phyloP scores from a whole-genome alignment of 2,113 vertebrate genomes.

The Actenoides lindsayi region DNA sequence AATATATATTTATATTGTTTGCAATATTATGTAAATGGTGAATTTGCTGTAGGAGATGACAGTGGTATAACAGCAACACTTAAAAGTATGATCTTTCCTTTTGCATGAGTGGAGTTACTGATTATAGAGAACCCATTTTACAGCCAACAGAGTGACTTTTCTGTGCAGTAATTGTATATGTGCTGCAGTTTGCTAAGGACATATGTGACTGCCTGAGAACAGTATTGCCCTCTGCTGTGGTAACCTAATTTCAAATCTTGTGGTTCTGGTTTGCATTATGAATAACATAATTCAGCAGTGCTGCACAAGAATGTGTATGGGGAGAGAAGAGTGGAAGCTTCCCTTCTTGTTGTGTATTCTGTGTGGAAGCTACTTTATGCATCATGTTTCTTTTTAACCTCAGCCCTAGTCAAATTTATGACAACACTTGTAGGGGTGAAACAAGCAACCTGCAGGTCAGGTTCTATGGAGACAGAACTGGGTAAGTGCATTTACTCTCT shows the following conservation, averaged over 20 bases:
- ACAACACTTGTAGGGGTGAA: slow-evolving; percentile 50
- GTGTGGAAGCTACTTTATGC: slow-evolving; percentile 45
- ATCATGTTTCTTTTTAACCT: slow-evolving; percentile 70
- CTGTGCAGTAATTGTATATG: slow-evolving; percentile 20
- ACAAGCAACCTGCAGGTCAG: slow-evolving; percentile 70
- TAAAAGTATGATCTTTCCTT: slow-evolving; percentile 9
- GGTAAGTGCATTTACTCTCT: slow-evolving; percentile 71
- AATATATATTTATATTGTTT: background rate
- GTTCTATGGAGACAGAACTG: slow-evolving; percentile 67
- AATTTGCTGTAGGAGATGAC: background rate
- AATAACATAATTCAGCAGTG: slow-evolving; percentile 61
- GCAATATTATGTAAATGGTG: background rate
- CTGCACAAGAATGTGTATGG: background rate
- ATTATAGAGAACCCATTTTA: slow-evolving; percentile 13
- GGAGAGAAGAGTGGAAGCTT: slow-evolving; percentile 56
- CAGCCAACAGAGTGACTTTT: slow-evolving; percentile 17
- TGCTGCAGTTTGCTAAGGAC: slow-evolving; percentile 57
- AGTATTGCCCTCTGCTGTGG: slow-evolving; percentile 60
- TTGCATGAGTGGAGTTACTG: slow-evolving; percentile 16
- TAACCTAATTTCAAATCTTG: slow-evolving; percentile 64
- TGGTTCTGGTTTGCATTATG: slow-evolving; percentile 70
- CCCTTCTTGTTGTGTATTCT: background rate
- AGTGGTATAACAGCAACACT: slow-evolving; percentile 3
- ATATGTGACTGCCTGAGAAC: slow-evolving; percentile 38
- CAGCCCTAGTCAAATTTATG: slow-evolving; percentile 69